phyloP scores from a whole-genome alignment of 2,113 vertebrate species.

The Meriones unguiculatus region DNA sequence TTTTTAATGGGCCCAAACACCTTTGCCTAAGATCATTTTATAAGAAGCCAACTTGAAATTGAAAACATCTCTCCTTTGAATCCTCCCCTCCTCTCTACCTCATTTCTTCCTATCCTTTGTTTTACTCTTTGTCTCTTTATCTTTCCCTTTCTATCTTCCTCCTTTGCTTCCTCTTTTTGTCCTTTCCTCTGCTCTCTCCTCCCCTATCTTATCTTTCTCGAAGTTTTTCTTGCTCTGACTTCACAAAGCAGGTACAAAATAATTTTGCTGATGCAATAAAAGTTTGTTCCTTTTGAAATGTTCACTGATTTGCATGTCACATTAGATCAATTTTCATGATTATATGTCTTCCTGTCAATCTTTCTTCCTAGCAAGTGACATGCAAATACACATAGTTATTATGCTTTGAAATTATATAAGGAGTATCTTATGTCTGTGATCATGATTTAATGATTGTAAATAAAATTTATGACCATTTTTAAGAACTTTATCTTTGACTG shows the following conservation, averaged over 20 bases:
- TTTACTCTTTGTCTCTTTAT: not conserved
- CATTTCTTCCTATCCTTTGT: not conserved
- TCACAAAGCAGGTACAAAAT: not conserved
- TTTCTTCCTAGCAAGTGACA: conserved; percentile 39
- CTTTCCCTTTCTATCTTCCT: not conserved
- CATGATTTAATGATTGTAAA: conserved; percentile 58
- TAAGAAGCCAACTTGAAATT: not conserved
- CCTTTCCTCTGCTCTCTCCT: too few species aligned
- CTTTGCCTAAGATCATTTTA: not conserved
- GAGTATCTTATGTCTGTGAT: conserved; percentile 45
- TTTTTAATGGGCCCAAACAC: not conserved
- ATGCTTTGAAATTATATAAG: conserved; percentile 59
- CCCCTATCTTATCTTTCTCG: too few species aligned
- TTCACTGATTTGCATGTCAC: conserved; percentile 55
- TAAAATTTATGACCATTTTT: conserved; percentile 52
- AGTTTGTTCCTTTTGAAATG: conserved; percentile 38
- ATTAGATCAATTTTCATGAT: conserved; percentile 54
- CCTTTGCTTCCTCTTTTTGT: too few species aligned
- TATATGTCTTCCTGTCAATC: conserved; percentile 57
- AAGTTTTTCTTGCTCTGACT: not conserved
- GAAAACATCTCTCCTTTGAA: not conserved
- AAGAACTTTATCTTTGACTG: conserved; percentile 51
- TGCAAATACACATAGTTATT: conserved; percentile 50
- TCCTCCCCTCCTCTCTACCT: not conserved
- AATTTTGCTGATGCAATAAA: conserved; percentile 23